These are phyloP conservation scores for Lemur catta DNA, from an alignment of 2,797 vertebrate genomes.

Conservation along the genomic window DNA sequence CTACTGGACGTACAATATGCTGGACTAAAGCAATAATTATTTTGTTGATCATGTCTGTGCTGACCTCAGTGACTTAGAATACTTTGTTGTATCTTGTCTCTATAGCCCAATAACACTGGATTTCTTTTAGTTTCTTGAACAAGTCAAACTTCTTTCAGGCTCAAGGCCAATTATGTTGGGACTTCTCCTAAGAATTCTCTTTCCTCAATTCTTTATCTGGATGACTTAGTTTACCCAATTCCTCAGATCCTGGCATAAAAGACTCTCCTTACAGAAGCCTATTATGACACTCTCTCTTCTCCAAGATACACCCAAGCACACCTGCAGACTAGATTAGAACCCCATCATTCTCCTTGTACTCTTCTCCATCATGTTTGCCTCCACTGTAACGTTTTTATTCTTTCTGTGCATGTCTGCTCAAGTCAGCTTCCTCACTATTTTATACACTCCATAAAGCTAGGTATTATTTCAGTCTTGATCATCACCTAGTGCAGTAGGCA, in stretches of 20 bases:
- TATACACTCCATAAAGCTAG: no score
- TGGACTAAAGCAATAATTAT: background rate
- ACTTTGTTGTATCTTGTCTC: background rate
- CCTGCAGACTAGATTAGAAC: background rate
- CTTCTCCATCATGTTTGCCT: background rate
- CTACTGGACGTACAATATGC: background rate
- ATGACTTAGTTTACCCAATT: background rate
- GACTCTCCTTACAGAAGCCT: background rate
- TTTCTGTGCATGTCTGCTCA: background rate
- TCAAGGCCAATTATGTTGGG: background rate
- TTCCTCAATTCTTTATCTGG: background rate
- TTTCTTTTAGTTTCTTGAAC: background rate
- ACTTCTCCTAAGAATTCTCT: background rate
- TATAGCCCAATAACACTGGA: background rate
- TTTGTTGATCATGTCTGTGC: background rate
- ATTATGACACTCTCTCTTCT: background rate
- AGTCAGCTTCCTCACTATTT: background rate
- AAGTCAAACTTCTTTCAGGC: background rate
- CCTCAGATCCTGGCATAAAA: background rate
- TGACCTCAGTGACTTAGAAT: background rate
- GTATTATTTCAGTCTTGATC: background rate
- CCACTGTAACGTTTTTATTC: background rate
- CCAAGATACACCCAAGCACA: background rate
- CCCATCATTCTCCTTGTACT: background rate
- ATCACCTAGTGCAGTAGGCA: background rate